Evolutionary conservation across 2,113 vertebrate species (phyloP), one percentile per base, ranked within the genome.

Genomic region (Phyllostomus hastatus): DNA sequence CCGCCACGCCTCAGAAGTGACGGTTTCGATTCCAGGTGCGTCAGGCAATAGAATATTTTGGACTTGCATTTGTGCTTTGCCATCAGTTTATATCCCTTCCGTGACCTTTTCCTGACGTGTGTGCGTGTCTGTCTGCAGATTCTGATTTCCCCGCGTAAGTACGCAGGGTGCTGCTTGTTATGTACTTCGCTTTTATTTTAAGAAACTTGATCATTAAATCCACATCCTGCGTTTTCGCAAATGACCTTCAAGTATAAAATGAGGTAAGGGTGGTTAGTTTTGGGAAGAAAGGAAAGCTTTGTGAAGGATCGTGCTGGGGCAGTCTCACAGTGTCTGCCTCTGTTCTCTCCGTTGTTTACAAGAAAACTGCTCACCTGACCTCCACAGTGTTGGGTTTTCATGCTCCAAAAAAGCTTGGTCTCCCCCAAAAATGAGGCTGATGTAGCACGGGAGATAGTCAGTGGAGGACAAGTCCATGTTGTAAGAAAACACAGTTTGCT

Each of bases 401-500:
- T 96, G 95, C 41, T 89, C 91, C 94, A 61, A 66, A 67, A 79
- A 96, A 98, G 88, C 88, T 94, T 90, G 83, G 93, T 57, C 38
- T 94, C 89, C 73, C 89, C 76, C 92, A 84, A 90, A 90, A 97
- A 97, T 94, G 86, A 97, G 93, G 70, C 24, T 83, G 85, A 95
- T 98, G 97, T 98, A 98, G 92, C 76, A 50, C 64, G 72, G 95
- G 69, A 85, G 94, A 17, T 83, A 92, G 95, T 97, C 94, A 95
- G 84, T 92, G 88, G 76, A 59, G 87, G 73, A 57, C 90, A 98
- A 98, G 90, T 46, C 28, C 82, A 83, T 95, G 7, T 72, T 89
- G 66, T 97, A 96, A 97, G 97, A 98, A 98, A 98, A 98, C 12
- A 97, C 88, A 95, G 57, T 84, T 87, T 6, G 59, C 94, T 94